Conservation (phyloP, 2,113 vertebrate species). For the Halcyon malimbica region DNA sequence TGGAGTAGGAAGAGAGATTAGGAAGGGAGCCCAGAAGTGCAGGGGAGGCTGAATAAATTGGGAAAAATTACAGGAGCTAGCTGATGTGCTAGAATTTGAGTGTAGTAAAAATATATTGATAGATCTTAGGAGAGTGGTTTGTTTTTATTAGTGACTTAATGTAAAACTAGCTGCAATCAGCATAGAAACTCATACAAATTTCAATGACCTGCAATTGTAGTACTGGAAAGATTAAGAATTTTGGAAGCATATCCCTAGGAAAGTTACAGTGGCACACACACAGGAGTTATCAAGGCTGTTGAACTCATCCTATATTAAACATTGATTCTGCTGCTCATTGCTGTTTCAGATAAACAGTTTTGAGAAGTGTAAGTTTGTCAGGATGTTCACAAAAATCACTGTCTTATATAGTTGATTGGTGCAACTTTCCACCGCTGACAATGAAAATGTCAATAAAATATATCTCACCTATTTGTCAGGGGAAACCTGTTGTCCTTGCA, state of each 20-base stretch:
- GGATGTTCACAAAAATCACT: not conserved
- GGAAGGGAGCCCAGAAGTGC: conserved; percentile 37
- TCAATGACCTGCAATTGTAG: not conserved
- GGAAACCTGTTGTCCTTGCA: not conserved
- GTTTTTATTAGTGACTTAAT: not conserved
- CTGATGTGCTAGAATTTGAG: conserved; percentile 5
- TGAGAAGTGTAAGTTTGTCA: not conserved
- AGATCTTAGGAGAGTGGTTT: not conserved
- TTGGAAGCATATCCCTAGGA: not conserved
- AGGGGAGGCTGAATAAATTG: conserved; percentile 37
- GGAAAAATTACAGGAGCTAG: conserved; percentile 15
- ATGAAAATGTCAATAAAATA: not conserved
- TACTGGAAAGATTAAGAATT: not conserved
- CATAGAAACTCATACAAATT: not conserved
- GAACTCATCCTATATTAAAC: not conserved
- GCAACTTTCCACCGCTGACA: not conserved
- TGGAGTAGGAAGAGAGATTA: conserved; percentile 29
- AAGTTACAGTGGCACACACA: not conserved
- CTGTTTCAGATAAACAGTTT: not conserved
- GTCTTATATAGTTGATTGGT: not conserved
- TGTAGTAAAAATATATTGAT: conserved; percentile 21
- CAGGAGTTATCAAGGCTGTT: not conserved
- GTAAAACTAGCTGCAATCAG: conserved; percentile 30
- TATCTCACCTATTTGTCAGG: not conserved
- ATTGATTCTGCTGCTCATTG: not conserved